Base-by-base conservation (phyloP, 2,113 vertebrate genomes). In the Hypocryptadius cinnamomeus region DNA sequence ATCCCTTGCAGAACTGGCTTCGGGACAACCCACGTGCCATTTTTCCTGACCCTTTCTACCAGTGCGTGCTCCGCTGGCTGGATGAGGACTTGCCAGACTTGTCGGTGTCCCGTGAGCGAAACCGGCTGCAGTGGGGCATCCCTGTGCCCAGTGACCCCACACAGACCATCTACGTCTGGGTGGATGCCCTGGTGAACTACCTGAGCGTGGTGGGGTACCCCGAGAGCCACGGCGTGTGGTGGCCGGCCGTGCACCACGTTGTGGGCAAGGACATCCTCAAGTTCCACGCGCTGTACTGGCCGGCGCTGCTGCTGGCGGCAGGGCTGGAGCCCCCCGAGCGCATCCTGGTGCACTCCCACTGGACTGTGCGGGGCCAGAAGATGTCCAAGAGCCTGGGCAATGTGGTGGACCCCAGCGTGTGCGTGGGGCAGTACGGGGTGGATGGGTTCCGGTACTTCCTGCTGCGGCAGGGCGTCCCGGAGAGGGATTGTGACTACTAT, bases 341-440 rank as follows among this genome's bases (percentile, higher is more conserved):
- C 4, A 98, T 99, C 89, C 94, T 97, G 17, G 99, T 99, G 45
- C 99, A 99, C 78, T 99, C 99, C 13, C 99, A 99, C 94, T 99
- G 99, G 99, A 99, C 99, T 0, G 98, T 99, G 6, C 94, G 50
- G 28, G 99, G 99, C 28, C 98, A 98, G 93, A 99, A 99, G 97
- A 99, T 99, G 99, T 99, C 99, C 50, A 99, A 99, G 94, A 99
- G 99, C 96, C 78, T 99, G 85, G 98, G 99, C 22, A 99, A 99
- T 2, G 98, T 99, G 80, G 94, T 99, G 11, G 98, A 99, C 60
- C 99, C 99, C 6, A 11, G 80, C 3, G 92, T 97, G 35, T 98
- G 98, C 24, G 78, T 98, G 2, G 91, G 76, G 15, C 96, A 59
- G 60, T 99, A 98, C 79, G 98, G 98, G 0, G 96, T 97, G 39